Evolutionary conservation across 2,888 invertebrate genomes (phyloP).

Genomic region (Macaria liturata): DNA sequence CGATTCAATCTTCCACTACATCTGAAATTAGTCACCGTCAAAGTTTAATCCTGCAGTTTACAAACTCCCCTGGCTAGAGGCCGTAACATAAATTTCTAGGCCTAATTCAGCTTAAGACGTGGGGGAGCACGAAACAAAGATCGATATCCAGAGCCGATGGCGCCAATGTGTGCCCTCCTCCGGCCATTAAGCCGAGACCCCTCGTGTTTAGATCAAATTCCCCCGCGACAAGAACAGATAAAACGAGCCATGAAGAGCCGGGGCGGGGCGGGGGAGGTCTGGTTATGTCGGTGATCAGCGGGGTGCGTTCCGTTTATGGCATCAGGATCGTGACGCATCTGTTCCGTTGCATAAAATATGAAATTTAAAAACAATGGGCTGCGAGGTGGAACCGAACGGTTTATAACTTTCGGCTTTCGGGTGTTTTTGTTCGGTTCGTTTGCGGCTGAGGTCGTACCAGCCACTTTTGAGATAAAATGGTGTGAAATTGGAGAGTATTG

Average conservation of each 20-base stretch:
- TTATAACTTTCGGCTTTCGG: constrained; percentile 33
- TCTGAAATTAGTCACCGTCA: constrained; percentile 47
- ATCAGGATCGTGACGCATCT: constrained; percentile 75
- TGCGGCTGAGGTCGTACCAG: constrained; percentile 6
- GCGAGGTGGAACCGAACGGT: constrained; percentile 37
- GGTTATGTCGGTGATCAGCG: constrained; percentile 52
- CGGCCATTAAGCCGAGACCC: constrained; percentile 59
- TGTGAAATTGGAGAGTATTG: constrained; percentile 13
- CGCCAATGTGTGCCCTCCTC: constrained; percentile 70
- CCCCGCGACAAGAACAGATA: constrained; percentile 42
- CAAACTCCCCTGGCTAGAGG: constrained; percentile 55
- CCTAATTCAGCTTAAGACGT: constrained; percentile 75
- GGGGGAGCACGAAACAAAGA: constrained; percentile 69
- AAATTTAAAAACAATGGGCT: constrained; percentile 62
- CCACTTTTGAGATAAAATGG: constrained; percentile 6
- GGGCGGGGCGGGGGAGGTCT: constrained; percentile 52
- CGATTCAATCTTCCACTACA: constrained; percentile 42
- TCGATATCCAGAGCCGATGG: constrained; percentile 77
- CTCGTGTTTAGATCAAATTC: constrained; percentile 57
- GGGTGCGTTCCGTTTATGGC: constrained; percentile 72
- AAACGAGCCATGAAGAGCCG: constrained; percentile 40
- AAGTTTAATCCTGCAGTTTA: constrained; percentile 47
- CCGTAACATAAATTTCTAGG: constrained; percentile 70
- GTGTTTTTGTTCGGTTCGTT: constrained; percentile 18
- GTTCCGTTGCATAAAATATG: constrained; percentile 73